A percentile compares a stretch with the other conserved stretches of the same genome.
phyloP scores from a whole-genome alignment of 2,797 vertebrate species.

The Anniella stebbinsi region DNA sequence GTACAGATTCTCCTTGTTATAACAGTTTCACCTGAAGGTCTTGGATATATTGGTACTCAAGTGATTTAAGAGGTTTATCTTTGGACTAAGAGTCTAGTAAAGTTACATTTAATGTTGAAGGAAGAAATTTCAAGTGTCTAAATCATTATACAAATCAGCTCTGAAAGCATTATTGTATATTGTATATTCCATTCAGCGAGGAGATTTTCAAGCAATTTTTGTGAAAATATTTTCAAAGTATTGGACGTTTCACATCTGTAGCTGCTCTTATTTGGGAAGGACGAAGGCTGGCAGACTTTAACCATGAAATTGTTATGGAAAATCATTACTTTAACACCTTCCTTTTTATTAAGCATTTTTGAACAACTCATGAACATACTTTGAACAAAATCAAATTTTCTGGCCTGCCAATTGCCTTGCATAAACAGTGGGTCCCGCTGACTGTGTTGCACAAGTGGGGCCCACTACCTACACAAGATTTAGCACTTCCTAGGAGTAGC shows the following conservation, averaged over 20 bases:
- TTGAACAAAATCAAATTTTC: no score
- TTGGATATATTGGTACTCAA: conserved; percentile 4
- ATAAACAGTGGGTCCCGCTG: no score
- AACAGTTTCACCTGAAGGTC: neutral
- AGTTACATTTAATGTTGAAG: neutral
- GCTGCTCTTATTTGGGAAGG: neutral
- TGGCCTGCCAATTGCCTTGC: no score
- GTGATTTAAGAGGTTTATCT: neutral
- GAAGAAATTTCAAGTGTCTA: neutral
- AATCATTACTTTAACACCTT: neutral
- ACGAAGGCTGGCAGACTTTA: neutral
- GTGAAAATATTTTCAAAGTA: neutral
- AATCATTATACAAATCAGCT: neutral
- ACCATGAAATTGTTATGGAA: neutral
- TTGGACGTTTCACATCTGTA: neutral
- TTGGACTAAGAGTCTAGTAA: neutral
- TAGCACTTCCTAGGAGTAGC: no score
- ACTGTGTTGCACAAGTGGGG: no score
- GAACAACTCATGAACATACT: no score
- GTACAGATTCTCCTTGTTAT: conserved; percentile 2
- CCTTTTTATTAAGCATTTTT: neutral
- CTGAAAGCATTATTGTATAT: conserved; percentile 1
- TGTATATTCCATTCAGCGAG: neutral
- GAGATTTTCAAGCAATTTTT: conserved; percentile 21
- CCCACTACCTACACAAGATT: no score